phyloP scores from a whole-genome alignment of 2,797 vertebrate species.

The Potorous gilbertii region DNA sequence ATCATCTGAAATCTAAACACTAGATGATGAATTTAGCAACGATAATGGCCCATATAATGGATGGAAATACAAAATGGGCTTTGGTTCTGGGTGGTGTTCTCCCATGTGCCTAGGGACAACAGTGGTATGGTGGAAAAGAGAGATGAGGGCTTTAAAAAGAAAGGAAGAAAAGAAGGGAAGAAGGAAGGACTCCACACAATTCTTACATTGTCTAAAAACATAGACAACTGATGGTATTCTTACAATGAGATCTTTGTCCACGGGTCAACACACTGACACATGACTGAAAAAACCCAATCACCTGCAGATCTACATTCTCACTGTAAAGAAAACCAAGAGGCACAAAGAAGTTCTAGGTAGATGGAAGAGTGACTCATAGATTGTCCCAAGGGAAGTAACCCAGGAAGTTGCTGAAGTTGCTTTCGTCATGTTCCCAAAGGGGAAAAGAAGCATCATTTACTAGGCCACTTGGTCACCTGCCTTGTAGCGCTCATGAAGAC shows the following conservation, averaged over 20 bases:
- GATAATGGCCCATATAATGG: not conserved
- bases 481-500: not conserved
- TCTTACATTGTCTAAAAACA: not conserved
- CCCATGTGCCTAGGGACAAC: not conserved
- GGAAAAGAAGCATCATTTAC: not conserved
- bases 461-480: not conserved
- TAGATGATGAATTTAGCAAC: not conserved
- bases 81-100: not conserved
- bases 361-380: not conserved
- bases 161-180: not conserved
- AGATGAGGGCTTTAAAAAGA: not conserved
- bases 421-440: not conserved
- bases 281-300: not conserved
- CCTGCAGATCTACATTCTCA: not conserved
- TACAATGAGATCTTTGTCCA: not conserved
- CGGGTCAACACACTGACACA: not conserved
- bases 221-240: not conserved
- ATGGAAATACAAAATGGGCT: not conserved
- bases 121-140: not conserved
- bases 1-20: not conserved
- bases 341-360: not conserved
- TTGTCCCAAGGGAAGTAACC: not conserved
- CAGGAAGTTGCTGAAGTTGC: not conserved
- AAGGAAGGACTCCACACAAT: not conserved
- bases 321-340: not conserved